Percentiles rank a stretch among this genome's conserved stretches.
phyloP scores from a whole-genome alignment of 2,797 vertebrate species.

The Lepus oiostolus region DNA sequence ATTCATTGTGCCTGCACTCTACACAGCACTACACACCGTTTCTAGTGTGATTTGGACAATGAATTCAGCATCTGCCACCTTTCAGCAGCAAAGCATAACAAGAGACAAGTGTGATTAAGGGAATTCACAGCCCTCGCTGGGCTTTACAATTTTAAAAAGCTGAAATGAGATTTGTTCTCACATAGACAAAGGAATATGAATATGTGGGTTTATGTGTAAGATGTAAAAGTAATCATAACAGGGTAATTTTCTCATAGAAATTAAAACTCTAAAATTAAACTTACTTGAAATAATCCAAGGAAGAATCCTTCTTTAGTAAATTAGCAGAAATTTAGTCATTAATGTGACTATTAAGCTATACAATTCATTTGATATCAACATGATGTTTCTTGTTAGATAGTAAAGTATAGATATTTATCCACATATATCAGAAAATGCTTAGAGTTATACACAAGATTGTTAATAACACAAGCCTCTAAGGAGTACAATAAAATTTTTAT shows the following conservation, averaged over 20 bases:
- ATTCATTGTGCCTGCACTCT: conserved; percentile 77
- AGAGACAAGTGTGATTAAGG: conserved; percentile 61
- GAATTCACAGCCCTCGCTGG: conserved; percentile 52
- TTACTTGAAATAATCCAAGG: conserved; percentile 14
- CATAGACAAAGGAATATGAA: background rate
- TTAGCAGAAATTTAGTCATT: background rate
- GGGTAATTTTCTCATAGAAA: background rate
- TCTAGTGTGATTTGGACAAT: conserved; percentile 82
- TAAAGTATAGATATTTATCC: background rate
- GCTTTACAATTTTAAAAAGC: conserved; percentile 69
- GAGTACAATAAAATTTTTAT: conserved; percentile 26
- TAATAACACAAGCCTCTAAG: background rate
- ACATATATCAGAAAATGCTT: conserved; percentile 1
- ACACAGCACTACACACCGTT: conserved; percentile 66
- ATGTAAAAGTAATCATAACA: conserved; percentile 32
- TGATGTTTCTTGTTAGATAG: background rate
- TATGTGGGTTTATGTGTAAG: background rate
- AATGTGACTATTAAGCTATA: background rate
- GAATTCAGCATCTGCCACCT: conserved; percentile 75
- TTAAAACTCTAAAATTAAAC: conserved; percentile 42
- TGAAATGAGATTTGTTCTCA: conserved; percentile 28
- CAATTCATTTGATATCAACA: background rate
- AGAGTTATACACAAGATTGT: background rate
- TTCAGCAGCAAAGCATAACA: conserved; percentile 81
- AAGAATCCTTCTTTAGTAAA: background rate